Evolutionary conservation across 2,797 vertebrate genomes (phyloP).

Genomic region (Rachycentron canadum): DNA sequence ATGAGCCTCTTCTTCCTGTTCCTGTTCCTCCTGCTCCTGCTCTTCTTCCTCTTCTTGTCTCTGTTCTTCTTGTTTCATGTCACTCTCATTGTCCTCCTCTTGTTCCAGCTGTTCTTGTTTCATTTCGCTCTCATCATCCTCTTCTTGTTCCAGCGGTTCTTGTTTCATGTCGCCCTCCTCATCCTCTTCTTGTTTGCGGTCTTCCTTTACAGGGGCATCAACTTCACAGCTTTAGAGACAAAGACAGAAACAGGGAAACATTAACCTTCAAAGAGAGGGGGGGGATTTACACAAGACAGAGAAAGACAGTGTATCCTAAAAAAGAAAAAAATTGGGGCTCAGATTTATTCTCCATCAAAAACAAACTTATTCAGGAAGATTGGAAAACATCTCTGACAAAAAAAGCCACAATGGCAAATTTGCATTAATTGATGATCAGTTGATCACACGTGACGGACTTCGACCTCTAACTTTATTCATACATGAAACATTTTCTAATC

Average conservation of each 20-base stretch:
- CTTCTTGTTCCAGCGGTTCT: slow-evolving; percentile 16
- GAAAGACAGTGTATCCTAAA: too few species aligned
- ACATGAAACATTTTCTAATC: too few species aligned
- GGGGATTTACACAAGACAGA: background rate
- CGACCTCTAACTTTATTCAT: too few species aligned
- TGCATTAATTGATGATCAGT: too few species aligned
- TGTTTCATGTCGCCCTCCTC: background rate
- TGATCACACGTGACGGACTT: too few species aligned
- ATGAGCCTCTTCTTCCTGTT: background rate
- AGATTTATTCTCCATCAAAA: too few species aligned
- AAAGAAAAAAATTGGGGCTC: too few species aligned
- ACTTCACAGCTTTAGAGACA: slow-evolving; percentile 59
- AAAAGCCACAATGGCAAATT: too few species aligned
- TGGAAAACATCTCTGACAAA: too few species aligned
- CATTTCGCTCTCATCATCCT: too few species aligned
- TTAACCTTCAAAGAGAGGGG: background rate
- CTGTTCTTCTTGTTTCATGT: too few species aligned
- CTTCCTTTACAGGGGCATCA: slow-evolving; percentile 13
- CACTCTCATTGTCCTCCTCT: slow-evolving; percentile 15
- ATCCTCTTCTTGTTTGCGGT: slow-evolving; percentile 13
- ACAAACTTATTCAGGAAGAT: too few species aligned
- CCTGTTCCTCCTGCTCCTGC: background rate
- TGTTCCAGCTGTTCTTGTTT: background rate
- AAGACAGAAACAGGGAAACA: background rate
- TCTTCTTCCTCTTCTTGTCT: slow-evolving; percentile 27